These are phyloP conservation scores for Dasyurus viverrinus DNA, from an alignment of 2,113 vertebrate genomes.

Conservation along the genomic window DNA sequence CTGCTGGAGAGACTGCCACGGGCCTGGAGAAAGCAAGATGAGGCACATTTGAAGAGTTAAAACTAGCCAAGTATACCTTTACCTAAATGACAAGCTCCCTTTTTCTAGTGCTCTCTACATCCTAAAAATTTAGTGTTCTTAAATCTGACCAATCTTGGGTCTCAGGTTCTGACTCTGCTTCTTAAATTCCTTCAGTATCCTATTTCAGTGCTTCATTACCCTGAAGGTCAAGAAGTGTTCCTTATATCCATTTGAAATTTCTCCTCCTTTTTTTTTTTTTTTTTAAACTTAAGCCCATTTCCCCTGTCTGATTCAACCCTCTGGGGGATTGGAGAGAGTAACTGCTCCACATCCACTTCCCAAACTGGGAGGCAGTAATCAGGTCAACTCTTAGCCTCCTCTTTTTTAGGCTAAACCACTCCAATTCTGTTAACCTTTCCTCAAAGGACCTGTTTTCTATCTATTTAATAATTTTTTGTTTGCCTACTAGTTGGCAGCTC, in stretches of 20 bases:
- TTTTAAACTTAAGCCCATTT: background rate
- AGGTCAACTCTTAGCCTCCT: background rate
- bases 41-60: background rate
- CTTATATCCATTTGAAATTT: background rate
- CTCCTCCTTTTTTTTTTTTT: background rate
- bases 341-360: background rate
- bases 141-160: background rate
- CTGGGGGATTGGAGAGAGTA: background rate
- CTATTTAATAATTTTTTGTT: background rate
- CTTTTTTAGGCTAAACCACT: conserved; percentile 1
- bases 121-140: background rate
- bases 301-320: background rate
- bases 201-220: background rate
- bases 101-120: background rate
- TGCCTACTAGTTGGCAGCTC: background rate
- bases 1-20: background rate
- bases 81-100: background rate
- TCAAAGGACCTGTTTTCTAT: conserved; percentile 1
- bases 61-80: background rate
- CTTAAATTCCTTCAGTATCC: background rate
- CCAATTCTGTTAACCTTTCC: background rate
- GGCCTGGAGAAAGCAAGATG: background rate
- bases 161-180: background rate
- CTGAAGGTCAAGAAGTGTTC: background rate
- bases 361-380: background rate